Conservation (phyloP, 1,140 invertebrate genomes). For the Apocrypta bakeri region DNA sequence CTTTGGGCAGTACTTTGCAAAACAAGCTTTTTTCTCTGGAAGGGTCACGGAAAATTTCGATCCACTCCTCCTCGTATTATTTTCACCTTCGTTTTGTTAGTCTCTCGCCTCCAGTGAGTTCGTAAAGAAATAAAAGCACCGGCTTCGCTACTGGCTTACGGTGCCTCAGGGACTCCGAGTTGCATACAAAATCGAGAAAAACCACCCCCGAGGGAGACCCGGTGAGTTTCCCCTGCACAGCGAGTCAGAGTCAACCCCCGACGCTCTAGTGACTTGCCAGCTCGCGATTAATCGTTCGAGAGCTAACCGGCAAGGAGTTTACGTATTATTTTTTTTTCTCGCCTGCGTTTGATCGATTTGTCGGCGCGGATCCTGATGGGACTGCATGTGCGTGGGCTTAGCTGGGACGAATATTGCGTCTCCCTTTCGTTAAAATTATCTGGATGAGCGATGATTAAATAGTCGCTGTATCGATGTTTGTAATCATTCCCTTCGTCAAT, state of each 20-base stretch:
- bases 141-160: conserved; percentile 23
- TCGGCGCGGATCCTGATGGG: too few relatives aligned
- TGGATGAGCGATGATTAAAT: not conserved
- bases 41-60: not conserved
- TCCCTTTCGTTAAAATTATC: not conserved
- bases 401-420: not conserved
- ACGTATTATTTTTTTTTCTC: not conserved
- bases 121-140: not conserved
- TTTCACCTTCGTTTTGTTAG: not conserved
- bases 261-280: not conserved
- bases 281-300: conserved; percentile 38
- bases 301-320: conserved; percentile 7
- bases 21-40: too few relatives aligned
- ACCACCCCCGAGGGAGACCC: conserved; percentile 13
- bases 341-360: not conserved
- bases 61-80: not conserved
- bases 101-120: not conserved
- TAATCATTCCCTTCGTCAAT: too few relatives aligned
- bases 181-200: conserved; percentile 49
- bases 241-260: not conserved
- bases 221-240: not conserved
- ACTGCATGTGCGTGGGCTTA: not conserved
- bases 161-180: conserved; percentile 34
- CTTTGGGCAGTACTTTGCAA: too few relatives aligned
- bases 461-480: too few relatives aligned